Percentiles rank a stretch among this genome's conserved stretches.
phyloP scores from a whole-genome alignment of 2,113 vertebrate species.

The Notechis scutatus region DNA sequence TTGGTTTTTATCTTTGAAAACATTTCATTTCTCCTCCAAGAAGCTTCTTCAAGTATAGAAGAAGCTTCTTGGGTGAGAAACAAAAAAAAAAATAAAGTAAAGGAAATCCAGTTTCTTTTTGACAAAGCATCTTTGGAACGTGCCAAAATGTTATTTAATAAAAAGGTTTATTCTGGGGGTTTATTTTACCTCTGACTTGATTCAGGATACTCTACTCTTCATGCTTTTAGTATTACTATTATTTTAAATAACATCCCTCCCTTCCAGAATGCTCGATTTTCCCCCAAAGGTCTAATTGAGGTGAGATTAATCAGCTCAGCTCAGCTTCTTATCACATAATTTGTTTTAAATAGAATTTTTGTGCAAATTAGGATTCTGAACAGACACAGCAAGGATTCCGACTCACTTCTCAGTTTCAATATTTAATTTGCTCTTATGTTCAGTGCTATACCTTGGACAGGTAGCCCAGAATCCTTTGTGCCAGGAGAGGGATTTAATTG shows the following conservation, averaged over 20 bases:
- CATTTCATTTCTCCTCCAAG: too few species aligned
- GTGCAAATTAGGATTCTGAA: background rate
- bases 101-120: background rate
- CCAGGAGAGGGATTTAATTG: background rate
- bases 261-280: background rate
- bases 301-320: constrained; percentile 35
- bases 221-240: constrained; percentile 2
- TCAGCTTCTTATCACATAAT: constrained; percentile 29
- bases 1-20: too few species aligned
- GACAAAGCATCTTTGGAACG: background rate
- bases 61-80: background rate
- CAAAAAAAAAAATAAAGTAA: background rate
- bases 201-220: constrained; percentile 19
- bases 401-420: background rate
- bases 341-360: constrained; percentile 34
- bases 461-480: background rate
- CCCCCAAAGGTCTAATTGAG: constrained; percentile 38
- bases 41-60: too few species aligned
- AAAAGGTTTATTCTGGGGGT: constrained; percentile 51
- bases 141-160: constrained; percentile 53
- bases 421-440: background rate
- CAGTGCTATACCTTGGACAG: background rate
- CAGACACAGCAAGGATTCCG: constrained; percentile 1
- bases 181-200: constrained; percentile 39
- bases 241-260: background rate